Evolutionary conservation across 2,888 invertebrate genomes (phyloP), one percentile per base, ranked within the genome.

Genomic region (Cyclophora albipunctata): DNA sequence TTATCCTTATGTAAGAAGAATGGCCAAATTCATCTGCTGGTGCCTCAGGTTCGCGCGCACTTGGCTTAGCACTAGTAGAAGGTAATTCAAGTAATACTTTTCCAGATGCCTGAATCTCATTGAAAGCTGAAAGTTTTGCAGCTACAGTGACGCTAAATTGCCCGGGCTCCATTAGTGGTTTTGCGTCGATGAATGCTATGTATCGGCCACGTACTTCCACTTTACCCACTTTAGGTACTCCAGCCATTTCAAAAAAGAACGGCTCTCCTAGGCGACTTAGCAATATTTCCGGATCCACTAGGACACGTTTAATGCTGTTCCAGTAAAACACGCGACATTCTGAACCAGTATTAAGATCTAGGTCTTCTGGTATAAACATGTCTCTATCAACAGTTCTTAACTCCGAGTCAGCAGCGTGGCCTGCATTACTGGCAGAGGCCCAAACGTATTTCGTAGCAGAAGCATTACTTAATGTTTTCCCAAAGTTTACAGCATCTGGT

Each of bases 161-260:
- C 0, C 75, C 79, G 33, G 84, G 76, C 60, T 85, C 72, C 55
- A 85, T 66, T 42, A 88, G 62, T 3, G 73, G 80, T 49, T 67
- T 66, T 7, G 76, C 79, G 55, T 86, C 83, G 6, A 85, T 54
- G 50, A 74, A 75, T 7, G 78, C 83, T 76, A 84, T 79, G 52
- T 80, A 88, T 35, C 79, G 75, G 7, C 81, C 81, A 48, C 85
- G 72, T 3, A 78, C 58, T 34, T 88, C 88, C 20, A 69, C 49
- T 75, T 85, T 88, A 1, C 84, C 85, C 6, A 53, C 2, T 57
- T 55, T 78, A 7, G 85, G 83, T 4, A 85, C 74, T 20, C 81
- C 87, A 43, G 88, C 87, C n/a, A 87, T 49, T 68, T 88, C 88
- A 41, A 88, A 56, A 7, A 80, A 48, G 54, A 88, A 75, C 5